phyloP scores from a whole-genome alignment of 53 echinoderm and acorn worm species.

The Paracentrotus lividus region DNA sequence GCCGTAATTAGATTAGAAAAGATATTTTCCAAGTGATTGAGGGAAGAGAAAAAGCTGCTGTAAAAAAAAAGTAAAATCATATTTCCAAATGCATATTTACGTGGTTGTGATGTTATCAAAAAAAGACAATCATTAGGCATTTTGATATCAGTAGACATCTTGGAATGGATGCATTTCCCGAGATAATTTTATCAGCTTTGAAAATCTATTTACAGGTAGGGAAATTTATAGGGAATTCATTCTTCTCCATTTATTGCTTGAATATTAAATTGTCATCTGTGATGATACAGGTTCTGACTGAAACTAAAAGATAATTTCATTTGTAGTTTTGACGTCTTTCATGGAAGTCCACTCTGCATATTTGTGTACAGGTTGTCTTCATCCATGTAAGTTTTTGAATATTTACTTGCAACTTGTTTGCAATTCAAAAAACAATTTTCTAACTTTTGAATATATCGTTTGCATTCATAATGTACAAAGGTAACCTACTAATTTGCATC shows the following conservation, averaged over 20 bases:
- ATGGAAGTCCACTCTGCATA: background rate
- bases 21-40: slow-evolving; percentile 49
- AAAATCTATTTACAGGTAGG: slow-evolving; percentile 32
- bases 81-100: slow-evolving; percentile 11
- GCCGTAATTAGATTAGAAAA: slow-evolving; percentile 48
- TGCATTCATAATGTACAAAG: background rate
- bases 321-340: background rate
- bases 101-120: slow-evolving; percentile 26
- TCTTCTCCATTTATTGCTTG: background rate
- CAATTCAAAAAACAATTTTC: no score
- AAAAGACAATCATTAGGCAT: slow-evolving; percentile 46
- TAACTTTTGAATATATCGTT: background rate
- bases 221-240: background rate
- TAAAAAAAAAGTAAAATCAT: slow-evolving; percentile 24
- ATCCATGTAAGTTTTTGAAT: background rate
- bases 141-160: slow-evolving; percentile 49
- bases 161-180: slow-evolving; percentile 7
- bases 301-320: background rate
- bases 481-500: background rate
- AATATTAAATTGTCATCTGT: slow-evolving; percentile 23
- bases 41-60: slow-evolving; percentile 1
- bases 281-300: slow-evolving; percentile 14
- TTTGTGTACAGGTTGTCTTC: background rate
- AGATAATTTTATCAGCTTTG: slow-evolving; percentile 35
- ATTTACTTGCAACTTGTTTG: background rate